Evolutionary conservation across 2,888 invertebrate species (phyloP), one percentile per base, ranked within the genome.

Genomic region (Theretra japonica): DNA sequence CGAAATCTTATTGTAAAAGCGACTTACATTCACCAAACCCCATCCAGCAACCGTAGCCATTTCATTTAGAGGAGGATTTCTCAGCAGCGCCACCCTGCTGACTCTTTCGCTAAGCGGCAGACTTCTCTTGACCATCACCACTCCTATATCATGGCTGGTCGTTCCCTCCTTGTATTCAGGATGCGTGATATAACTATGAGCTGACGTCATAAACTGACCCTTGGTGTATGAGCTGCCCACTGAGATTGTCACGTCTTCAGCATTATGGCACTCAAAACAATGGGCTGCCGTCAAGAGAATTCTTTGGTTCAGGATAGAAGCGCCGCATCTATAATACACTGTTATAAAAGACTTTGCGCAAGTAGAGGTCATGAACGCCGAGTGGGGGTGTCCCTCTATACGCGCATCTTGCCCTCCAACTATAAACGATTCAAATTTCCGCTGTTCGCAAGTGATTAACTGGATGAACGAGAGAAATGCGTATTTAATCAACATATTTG

Each of bases 231-330:
- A 57, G 23, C 77, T 57, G 0, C 84, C 85, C 0, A 79, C 73
- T 5, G 72, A 56, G 4, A 74, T 41, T 11, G 11, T 41, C 11
- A 15, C 11, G 11, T 41, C 41, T 15, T 11, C 41, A 3, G 41
- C 2, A 11, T 41, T 41, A 11, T 11, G 41, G 41, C 41, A 83
- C 1, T 53, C 19, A 1, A 82, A 0, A 48, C 86, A 88, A 69
- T 88, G 88, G 0, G 80, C 87, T 0, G 86, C 88, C 0, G 88
- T 83, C 1, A 88, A 23, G 0, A 85, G 19, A 5, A 86, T 69
- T 0, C 11, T 25, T 48, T 83, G 81, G 59, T 84, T 88, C 0
- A 89, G 1, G 4, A 89, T 80, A 0, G 88, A 88, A 0, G 80
- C 74, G 0, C 87, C 87, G 48, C 88, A 89, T 0, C 77, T 71